Evolutionary conservation across 2,113 vertebrate genomes (phyloP), one percentile per base, ranked within the genome.

Genomic region (Salminus brasiliensis): DNA sequence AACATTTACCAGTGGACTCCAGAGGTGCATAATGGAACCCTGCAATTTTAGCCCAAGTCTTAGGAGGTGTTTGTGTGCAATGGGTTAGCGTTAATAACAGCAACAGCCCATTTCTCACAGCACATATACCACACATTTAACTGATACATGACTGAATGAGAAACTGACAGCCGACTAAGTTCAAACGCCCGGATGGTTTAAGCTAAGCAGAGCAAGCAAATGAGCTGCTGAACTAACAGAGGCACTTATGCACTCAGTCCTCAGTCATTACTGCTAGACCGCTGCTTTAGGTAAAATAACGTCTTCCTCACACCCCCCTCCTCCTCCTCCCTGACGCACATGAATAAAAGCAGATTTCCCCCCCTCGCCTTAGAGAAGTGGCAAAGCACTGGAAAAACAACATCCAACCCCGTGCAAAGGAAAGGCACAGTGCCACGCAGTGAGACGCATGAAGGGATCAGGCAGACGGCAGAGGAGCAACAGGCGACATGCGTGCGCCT

Each of bases 401-500:
- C n/a, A n/a, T n/a, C 23, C n/a, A 5, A 5, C 45, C 13, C 32
- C 12, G 12, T 11, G 21, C 16, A 21, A 66, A 69, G 32, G 49
- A 68, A 52, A 68, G 4, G 45, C 76, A 63, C 25, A 16, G 62
- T 34, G 66, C 12, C n/a, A 23, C 23, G 72, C 70, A 62, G 63
- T 25, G 67, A 55, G 55, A 74, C 62, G 52, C 49, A 57, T 67
- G 71, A 43, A 43, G 25, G 36, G 62, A 68, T 49, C 55, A 16
- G 23, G 57, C 76, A 27, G 77, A 63, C 39, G 32, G n/a, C 67
- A 74, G 78, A 87, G 76, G 78, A 87, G 92, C 92, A 93, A 93
- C 93, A 93, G 93, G 93, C 93, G 92, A 88, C 88, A 88, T 87
- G 27, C 86, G 88, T 75, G 47, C 45, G 60, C 25, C 92, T 92